phyloP scores from a whole-genome alignment of 2,113 vertebrate genomes.

The Peromyscus californicus region DNA sequence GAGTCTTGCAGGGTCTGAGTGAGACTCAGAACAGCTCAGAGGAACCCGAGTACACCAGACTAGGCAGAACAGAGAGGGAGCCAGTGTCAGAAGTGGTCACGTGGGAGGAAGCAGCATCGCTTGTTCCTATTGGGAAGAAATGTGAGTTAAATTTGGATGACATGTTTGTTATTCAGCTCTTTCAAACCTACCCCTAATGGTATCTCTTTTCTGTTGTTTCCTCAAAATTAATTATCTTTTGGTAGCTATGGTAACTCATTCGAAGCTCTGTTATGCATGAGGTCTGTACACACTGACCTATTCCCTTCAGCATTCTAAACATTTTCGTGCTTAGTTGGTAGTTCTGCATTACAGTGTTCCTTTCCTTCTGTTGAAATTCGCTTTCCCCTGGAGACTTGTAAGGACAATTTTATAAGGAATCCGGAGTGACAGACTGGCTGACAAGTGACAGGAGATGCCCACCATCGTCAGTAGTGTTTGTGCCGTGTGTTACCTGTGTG shows the following conservation, averaged over 20 bases:
- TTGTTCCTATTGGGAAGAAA: slow-evolving; percentile 44
- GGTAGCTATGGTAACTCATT: slow-evolving; percentile 80
- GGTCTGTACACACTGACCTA: slow-evolving; percentile 66
- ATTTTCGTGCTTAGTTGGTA: slow-evolving; percentile 64
- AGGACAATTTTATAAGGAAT: slow-evolving; percentile 57
- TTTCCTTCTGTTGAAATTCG: slow-evolving; percentile 62
- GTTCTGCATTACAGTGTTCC: slow-evolving; percentile 44
- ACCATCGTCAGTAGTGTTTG: not conserved
- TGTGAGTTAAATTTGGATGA: slow-evolving; percentile 64
- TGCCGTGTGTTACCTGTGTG: slow-evolving; percentile 1
- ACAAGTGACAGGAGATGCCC: not conserved
- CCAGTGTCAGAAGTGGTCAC: not conserved
- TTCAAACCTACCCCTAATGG: slow-evolving; percentile 66
- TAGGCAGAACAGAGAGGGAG: not conserved
- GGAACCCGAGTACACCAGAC: accelerated
- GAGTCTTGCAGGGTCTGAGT: not conserved
- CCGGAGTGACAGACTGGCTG: slow-evolving; percentile 22
- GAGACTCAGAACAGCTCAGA: not conserved
- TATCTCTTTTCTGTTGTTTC: slow-evolving; percentile 76
- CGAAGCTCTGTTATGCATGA: slow-evolving; percentile 69
- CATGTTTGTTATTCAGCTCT: slow-evolving; percentile 60
- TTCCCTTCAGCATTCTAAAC: slow-evolving; percentile 73
- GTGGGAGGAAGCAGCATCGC: not conserved
- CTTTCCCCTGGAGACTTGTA: slow-evolving; percentile 60
- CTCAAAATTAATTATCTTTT: slow-evolving; percentile 79